Conservation (phyloP, 2,797 vertebrate genomes). For the Tolypeutes matacus region DNA sequence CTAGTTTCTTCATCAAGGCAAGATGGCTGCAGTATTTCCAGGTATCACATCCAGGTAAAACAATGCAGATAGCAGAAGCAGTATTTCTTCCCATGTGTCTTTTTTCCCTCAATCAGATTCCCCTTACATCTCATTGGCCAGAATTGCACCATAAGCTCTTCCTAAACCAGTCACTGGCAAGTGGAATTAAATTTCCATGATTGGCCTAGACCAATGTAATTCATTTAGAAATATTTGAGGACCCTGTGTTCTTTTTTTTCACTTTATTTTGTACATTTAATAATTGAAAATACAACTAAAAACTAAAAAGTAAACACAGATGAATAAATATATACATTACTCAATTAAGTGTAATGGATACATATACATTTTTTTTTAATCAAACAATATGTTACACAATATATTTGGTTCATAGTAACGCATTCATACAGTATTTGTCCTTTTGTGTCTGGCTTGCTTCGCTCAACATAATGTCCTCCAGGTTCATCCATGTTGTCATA, state of each 20-base stretch:
- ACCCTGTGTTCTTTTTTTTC: not conserved
- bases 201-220: conserved; percentile 18
- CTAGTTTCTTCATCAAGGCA: not conserved
- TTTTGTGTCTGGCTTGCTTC: too few relatives aligned
- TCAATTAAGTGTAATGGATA: too few relatives aligned
- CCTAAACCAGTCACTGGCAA: conserved; percentile 2
- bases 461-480: too few relatives aligned
- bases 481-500: too few relatives aligned
- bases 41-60: not conserved
- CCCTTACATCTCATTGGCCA: not conserved
- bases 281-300: too few relatives aligned
- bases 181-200: not conserved
- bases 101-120: not conserved
- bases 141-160: not conserved
- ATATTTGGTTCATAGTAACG: too few relatives aligned
- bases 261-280: too few relatives aligned
- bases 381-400: too few relatives aligned
- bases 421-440: too few relatives aligned
- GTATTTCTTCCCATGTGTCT: not conserved
- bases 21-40: not conserved
- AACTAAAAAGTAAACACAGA: too few relatives aligned
- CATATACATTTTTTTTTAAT: too few relatives aligned
- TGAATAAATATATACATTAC: too few relatives aligned
- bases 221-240: conserved; percentile 24
- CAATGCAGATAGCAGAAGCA: not conserved